Evolutionary conservation across 2,113 vertebrate species (phyloP).

Genomic region (Thermophis baileyi): DNA sequence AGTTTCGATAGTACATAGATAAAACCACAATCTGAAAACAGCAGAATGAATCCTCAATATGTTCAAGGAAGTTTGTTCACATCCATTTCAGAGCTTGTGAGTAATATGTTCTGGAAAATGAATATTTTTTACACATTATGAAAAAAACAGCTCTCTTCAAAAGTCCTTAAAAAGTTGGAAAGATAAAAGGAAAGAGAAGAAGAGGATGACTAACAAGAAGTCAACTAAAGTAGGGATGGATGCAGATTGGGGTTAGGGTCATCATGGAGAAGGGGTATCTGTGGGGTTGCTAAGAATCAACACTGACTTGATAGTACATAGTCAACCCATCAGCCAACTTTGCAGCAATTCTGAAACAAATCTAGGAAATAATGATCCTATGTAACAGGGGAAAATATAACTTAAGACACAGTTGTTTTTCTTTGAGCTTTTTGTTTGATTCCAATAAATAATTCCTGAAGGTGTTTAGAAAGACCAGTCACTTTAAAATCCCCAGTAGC

Average conservation of each 20-base stretch:
- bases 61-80: neutral
- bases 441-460: neutral
- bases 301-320: neutral
- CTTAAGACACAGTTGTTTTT: neutral
- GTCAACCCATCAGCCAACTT: neutral
- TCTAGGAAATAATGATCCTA: neutral
- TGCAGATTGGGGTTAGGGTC: neutral
- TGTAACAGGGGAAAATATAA: neutral
- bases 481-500: neutral
- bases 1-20: neutral
- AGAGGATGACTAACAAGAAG: neutral
- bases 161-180: neutral
- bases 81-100: neutral
- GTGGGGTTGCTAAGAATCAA: neutral
- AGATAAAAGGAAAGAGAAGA: neutral
- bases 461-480: neutral
- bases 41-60: neutral
- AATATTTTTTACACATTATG: neutral
- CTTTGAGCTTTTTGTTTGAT: constrained; percentile 6
- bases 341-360: neutral
- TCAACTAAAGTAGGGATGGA: neutral
- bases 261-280: neutral
- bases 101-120: neutral
- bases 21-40: neutral
- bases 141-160: neutral